A percentile compares a stretch with the other conserved stretches of the same genome.
Conservation (phyloP, 2,888 invertebrate species). For the Teinopalpus imperialis region DNA sequence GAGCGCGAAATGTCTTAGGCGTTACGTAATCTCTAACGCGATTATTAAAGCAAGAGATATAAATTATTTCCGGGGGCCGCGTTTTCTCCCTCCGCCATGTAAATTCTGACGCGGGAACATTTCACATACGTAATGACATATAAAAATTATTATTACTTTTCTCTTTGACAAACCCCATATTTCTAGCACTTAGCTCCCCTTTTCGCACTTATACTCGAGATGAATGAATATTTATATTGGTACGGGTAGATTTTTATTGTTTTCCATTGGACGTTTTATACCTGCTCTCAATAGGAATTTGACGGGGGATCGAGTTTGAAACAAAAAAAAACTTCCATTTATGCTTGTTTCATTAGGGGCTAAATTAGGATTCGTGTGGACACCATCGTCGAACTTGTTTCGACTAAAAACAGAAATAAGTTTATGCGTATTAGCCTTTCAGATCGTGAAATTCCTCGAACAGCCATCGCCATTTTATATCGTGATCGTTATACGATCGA, state of each 20-base stretch:
- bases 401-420: conserved; percentile 40
- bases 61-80: conserved; percentile 39
- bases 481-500: conserved; percentile 54
- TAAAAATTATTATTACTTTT: conserved; percentile 71
- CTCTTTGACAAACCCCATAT: conserved; percentile 65
- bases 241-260: conserved; percentile 62
- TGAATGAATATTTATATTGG: conserved; percentile 73
- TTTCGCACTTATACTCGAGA: conserved; percentile 36
- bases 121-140: conserved; percentile 43
- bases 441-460: conserved; percentile 58
- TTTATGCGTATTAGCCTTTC: conserved; percentile 73
- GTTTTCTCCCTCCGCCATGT: conserved; percentile 37
- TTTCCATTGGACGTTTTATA: conserved; percentile 47
- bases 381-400: conserved; percentile 41
- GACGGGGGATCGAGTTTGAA: conserved; percentile 40
- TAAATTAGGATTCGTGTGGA: conserved; percentile 67
- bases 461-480: conserved; percentile 47
- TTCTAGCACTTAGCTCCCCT: conserved; percentile 58
- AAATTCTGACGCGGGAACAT: conserved; percentile 37
- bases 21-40: conserved; percentile 23
- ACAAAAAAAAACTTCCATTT: conserved; percentile 48
- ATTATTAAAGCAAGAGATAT: conserved; percentile 38
- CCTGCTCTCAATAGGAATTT: conserved; percentile 52
- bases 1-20: conserved; percentile 9
- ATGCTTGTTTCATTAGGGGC: conserved; percentile 66